These are phyloP conservation scores for Cremastinae sp. DNA, from an alignment of 2,888 invertebrate species.

Conservation along the genomic window DNA sequence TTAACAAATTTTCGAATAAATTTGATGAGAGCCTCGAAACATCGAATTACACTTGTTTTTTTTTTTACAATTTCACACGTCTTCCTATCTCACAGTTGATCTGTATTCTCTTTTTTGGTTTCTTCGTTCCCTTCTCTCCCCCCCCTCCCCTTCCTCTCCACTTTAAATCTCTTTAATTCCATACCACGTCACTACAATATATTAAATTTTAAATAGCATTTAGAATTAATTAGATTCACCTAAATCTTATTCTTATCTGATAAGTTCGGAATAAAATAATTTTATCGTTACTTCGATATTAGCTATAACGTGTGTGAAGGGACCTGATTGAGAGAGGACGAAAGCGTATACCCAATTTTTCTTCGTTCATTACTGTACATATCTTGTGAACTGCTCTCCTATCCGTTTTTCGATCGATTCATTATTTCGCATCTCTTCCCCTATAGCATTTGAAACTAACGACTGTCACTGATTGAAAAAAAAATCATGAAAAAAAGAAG, in stretches of 20 bases:
- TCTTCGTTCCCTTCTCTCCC: slow-evolving; percentile 25
- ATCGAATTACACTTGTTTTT: slow-evolving; percentile 11
- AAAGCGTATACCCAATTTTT: slow-evolving; percentile 25
- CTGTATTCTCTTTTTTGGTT: not conserved
- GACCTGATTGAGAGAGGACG: slow-evolving; percentile 55
- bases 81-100: slow-evolving; percentile 13
- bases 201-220: slow-evolving; percentile 68
- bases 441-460: no score
- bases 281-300: slow-evolving; percentile 58
- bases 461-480: no score
- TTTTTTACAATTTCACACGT: slow-evolving; percentile 11
- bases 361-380: not conserved
- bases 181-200: slow-evolving; percentile 67
- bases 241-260: slow-evolving; percentile 61
- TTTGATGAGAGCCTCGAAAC: not conserved
- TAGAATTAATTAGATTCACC: slow-evolving; percentile 64
- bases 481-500: no score
- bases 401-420: slow-evolving; percentile 14
- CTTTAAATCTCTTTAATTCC: slow-evolving; percentile 46
- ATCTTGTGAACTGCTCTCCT: not conserved
- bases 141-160: slow-evolving; percentile 23
- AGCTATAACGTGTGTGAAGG: slow-evolving; percentile 53
- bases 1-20: not conserved
- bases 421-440: slow-evolving; percentile 20
- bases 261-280: slow-evolving; percentile 62